Evolutionary conservation across 2,797 vertebrate species (phyloP).

Genomic region (Acanthis flammea): DNA sequence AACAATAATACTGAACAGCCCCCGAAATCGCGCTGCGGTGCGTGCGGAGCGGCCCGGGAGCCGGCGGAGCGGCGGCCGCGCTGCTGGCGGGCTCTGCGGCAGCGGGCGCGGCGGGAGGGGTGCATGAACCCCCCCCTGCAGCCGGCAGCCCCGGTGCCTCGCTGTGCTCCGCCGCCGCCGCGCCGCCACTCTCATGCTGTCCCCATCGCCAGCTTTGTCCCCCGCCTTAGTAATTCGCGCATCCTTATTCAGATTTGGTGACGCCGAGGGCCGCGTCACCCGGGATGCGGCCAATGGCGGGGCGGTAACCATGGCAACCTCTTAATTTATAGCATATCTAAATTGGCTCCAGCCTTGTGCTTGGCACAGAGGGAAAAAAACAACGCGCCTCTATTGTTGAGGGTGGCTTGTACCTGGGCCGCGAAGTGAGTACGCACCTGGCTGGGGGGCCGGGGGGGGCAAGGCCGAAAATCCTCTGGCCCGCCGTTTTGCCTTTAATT

Average conservation of each 20-base stretch:
- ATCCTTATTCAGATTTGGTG: slow-evolving; percentile 93
- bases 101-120: slow-evolving; percentile 43
- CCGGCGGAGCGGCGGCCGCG: background rate
- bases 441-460: background rate
- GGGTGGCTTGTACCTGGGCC: slow-evolving; percentile 74
- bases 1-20: background rate
- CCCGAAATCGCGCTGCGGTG: background rate
- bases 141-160: slow-evolving; percentile 39
- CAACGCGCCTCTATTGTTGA: slow-evolving; percentile 77
- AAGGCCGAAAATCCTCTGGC: background rate
- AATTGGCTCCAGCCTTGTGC: slow-evolving; percentile 78
- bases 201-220: slow-evolving; percentile 89
- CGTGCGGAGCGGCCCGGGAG: background rate
- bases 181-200: slow-evolving; percentile 83
- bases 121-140: slow-evolving; percentile 46
- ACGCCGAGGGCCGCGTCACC: slow-evolving; percentile 81
- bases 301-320: slow-evolving; percentile 87
- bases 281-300: slow-evolving; percentile 82
- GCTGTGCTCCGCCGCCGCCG: slow-evolving; percentile 59
- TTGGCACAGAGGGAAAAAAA: slow-evolving; percentile 80
- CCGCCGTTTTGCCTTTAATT: accelerated
- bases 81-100: slow-evolving; percentile 5
- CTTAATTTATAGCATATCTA: slow-evolving; percentile 90
- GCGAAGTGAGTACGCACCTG: slow-evolving; percentile 73
- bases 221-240: slow-evolving; percentile 86